A percentile compares a stretch with the other conserved stretches of the same genome.
Evolutionary conservation across 2,797 vertebrate species (phyloP).

Genomic region (Anabacerthia variegaticeps): DNA sequence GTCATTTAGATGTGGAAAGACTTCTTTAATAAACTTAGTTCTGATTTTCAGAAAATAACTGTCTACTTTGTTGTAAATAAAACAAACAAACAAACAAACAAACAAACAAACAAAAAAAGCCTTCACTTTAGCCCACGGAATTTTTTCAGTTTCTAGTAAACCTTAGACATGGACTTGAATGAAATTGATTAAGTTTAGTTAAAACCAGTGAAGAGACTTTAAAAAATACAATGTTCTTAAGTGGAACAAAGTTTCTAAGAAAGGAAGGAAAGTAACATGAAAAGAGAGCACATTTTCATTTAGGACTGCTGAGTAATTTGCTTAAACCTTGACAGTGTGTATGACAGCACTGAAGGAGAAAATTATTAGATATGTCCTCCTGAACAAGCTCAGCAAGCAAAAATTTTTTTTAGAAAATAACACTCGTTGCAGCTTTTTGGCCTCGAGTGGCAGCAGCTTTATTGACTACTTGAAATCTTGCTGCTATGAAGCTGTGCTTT

Average conservation of each 20-base stretch:
- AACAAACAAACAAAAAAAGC: background rate
- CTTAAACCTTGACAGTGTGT: background rate
- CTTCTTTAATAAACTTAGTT: background rate
- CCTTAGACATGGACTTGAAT: background rate
- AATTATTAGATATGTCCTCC: background rate
- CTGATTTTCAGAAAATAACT: background rate
- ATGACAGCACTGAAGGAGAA: background rate
- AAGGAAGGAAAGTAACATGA: background rate
- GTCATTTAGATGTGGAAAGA: background rate
- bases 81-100: too few relatives aligned
- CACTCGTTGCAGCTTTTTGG: background rate
- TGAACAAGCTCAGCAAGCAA: background rate
- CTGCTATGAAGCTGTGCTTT: background rate
- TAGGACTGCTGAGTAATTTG: background rate
- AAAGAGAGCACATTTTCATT: background rate
- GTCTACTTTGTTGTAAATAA: background rate
- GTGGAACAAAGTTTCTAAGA: background rate
- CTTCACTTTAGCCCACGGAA: background rate
- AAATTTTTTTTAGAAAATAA: background rate
- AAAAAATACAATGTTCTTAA: background rate
- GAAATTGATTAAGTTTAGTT: background rate
- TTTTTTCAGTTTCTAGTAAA: background rate
- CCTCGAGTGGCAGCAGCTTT: fast-evolving
- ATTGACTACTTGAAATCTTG: background rate
- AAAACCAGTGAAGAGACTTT: background rate